Evolutionary conservation across 2,888 invertebrate genomes (phyloP).

Genomic region (Psococerastis gibbosa): DNA sequence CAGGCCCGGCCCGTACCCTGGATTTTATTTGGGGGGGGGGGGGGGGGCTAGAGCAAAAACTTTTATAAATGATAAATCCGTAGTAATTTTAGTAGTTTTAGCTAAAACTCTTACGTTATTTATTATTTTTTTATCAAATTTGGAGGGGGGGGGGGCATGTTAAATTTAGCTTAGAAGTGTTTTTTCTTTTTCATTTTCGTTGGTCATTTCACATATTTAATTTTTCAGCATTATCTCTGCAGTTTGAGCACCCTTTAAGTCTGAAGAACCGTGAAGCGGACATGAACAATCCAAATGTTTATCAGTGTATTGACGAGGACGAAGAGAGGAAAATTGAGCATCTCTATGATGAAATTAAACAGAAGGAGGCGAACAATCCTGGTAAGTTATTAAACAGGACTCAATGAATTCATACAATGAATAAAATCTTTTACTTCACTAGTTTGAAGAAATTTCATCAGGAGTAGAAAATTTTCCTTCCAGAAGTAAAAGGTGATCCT

Average conservation of each 20-base stretch:
- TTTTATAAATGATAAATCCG: too few species aligned
- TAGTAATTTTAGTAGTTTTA: too few species aligned
- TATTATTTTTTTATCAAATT: slow-evolving; percentile 8
- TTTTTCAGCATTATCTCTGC: slow-evolving; percentile 27
- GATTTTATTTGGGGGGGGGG: too few species aligned
- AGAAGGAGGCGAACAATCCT: slow-evolving; percentile 47
- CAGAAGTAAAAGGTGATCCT: too few species aligned
- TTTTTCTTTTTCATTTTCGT: not conserved
- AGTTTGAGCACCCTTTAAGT: slow-evolving; percentile 43
- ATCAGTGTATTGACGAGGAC: slow-evolving; percentile 57
- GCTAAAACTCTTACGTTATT: too few species aligned
- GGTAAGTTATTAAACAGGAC: slow-evolving; percentile 36
- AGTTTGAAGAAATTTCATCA: too few species aligned
- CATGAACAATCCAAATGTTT: slow-evolving; percentile 63
- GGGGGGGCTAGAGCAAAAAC: too few species aligned
- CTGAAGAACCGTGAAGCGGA: slow-evolving; percentile 73
- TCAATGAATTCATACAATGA: slow-evolving; percentile 4
- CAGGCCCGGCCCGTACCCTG: too few species aligned
- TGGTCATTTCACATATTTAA: not conserved
- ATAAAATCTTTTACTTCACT: slow-evolving; percentile 7
- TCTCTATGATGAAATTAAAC: slow-evolving; percentile 78
- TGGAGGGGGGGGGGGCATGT: too few species aligned
- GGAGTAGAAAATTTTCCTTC: too few species aligned
- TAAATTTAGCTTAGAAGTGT: not conserved
- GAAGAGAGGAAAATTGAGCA: slow-evolving; percentile 53